Evolutionary conservation across 2,797 vertebrate species (phyloP).

Genomic region (Enteromius argenteus): DNA sequence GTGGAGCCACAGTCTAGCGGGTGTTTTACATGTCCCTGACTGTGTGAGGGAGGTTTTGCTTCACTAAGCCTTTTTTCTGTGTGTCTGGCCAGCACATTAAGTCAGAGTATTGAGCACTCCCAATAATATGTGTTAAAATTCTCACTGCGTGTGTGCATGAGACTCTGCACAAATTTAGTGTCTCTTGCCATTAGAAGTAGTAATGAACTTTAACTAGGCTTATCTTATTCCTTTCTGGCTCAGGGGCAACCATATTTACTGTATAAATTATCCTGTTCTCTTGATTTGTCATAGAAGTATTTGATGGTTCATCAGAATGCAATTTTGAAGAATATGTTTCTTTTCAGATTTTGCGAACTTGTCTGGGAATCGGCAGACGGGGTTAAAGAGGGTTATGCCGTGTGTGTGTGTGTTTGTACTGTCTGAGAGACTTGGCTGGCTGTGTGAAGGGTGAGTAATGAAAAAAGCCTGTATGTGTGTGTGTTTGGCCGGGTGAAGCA

Average conservation of each 20-base stretch:
- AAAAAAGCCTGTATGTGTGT: neutral
- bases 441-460: constrained; percentile 4
- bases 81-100: constrained; percentile 63
- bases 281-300: neutral
- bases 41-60: constrained; percentile 62
- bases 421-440: constrained; percentile 36
- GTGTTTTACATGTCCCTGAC: constrained; percentile 57
- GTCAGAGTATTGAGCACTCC: constrained; percentile 60
- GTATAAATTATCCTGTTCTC: neutral
- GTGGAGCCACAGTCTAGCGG: constrained; percentile 37
- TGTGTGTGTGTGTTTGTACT: constrained; percentile 22
- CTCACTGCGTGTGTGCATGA: constrained; percentile 32
- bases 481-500: constrained; percentile 15
- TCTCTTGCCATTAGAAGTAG: constrained; percentile 18
- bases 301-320: neutral
- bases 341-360: constrained; percentile 6
- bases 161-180: constrained; percentile 12
- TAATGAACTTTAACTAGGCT: constrained; percentile 24
- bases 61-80: constrained; percentile 48
- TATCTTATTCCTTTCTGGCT: constrained; percentile 17
- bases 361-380: constrained; percentile 16
- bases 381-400: constrained; percentile 27
- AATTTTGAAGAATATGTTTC: constrained; percentile 3
- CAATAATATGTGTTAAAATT: constrained; percentile 51
- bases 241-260: constrained; percentile 33